A percentile compares a stretch with the other conserved stretches of the same genome.
phyloP scores from a whole-genome alignment of 2,797 vertebrate genomes.

The Rhincodon typus region DNA sequence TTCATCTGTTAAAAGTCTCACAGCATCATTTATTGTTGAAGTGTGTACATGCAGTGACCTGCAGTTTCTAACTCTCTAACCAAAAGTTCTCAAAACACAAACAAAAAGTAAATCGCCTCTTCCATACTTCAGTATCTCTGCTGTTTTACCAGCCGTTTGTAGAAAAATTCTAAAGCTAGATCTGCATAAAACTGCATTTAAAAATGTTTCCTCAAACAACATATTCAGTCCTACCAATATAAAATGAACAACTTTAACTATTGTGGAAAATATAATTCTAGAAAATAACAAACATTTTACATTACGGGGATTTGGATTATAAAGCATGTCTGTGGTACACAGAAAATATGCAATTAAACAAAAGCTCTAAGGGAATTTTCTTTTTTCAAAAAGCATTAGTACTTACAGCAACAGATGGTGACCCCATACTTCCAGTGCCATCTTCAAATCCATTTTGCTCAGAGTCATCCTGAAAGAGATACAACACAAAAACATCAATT shows the following conservation, averaged over 20 bases:
- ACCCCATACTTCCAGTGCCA: neutral
- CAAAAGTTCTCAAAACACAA: neutral
- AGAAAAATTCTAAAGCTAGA: no score
- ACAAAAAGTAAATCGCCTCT: neutral
- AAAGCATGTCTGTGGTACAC: neutral
- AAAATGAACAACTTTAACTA: neutral
- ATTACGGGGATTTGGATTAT: neutral
- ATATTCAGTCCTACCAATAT: neutral
- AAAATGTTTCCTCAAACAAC: neutral
- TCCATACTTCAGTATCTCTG: neutral
- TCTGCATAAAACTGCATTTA: neutral
- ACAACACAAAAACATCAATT: neutral
- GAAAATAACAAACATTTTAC: neutral
- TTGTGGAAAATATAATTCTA: neutral
- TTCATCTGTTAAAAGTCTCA: neutral
- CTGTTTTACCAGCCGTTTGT: neutral
- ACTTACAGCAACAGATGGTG: conserved; percentile 36
- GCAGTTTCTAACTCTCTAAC: neutral
- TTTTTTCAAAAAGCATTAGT: neutral
- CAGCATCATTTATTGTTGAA: neutral
- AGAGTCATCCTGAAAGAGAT: conserved; percentile 10
- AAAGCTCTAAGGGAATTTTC: neutral
- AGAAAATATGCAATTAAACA: neutral
- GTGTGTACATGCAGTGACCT: neutral
- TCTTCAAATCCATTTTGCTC: neutral